Evolutionary conservation across 2,113 vertebrate genomes (phyloP).

Genomic region (Rhea americana): DNA sequence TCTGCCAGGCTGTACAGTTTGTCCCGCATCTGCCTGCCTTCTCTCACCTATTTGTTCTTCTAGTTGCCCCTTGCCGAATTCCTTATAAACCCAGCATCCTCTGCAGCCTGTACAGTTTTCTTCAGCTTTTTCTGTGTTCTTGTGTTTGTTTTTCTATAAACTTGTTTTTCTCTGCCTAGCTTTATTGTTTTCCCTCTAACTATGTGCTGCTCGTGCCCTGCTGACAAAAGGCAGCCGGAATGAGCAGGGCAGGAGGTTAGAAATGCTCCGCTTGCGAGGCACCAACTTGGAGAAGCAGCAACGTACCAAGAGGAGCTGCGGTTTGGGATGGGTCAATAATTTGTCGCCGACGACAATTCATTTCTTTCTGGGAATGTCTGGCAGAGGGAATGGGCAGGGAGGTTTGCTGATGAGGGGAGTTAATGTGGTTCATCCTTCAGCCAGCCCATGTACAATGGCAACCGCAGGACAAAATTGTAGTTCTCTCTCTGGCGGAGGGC

Average conservation of each 20-base stretch:
- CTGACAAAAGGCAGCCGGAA: background rate
- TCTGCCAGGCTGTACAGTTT: background rate
- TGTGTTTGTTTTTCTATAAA: background rate
- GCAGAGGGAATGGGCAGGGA: background rate
- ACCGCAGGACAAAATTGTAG: background rate
- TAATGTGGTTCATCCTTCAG: background rate
- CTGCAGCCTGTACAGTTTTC: background rate
- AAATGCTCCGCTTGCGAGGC: background rate
- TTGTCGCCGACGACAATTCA: background rate
- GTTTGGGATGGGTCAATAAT: background rate
- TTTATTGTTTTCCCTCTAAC: background rate
- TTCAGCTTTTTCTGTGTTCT: background rate
- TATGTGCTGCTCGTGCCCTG: background rate
- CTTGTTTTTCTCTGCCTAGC: background rate
- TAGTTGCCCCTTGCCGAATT: background rate
- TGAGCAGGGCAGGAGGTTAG: background rate
- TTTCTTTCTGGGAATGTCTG: background rate
- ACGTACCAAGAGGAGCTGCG: background rate
- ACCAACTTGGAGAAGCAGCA: background rate
- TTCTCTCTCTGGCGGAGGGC: fast-evolving
- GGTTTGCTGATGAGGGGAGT: background rate
- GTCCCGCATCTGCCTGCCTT: background rate
- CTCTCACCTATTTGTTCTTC: background rate
- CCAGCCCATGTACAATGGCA: background rate
- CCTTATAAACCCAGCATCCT: background rate